Evolutionary conservation across 2,888 invertebrate species (phyloP).

Genomic region (Poecilobothrus nobilitatus): DNA sequence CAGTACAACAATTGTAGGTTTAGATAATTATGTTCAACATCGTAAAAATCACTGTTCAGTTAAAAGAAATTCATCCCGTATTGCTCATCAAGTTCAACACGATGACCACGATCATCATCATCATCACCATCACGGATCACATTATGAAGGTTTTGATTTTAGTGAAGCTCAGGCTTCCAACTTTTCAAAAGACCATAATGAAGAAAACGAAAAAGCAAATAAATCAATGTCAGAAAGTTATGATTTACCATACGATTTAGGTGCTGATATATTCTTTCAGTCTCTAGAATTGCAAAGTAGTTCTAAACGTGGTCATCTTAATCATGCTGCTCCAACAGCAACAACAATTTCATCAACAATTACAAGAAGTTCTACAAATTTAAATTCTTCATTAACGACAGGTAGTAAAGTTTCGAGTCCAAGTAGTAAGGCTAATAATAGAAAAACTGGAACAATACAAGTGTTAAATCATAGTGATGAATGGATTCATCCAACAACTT

Average conservation of each 20-base stretch:
- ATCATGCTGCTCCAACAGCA: conserved; percentile 19
- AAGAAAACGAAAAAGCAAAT: conserved; percentile 33
- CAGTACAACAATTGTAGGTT: conserved; percentile 68
- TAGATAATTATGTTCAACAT: conserved; percentile 80
- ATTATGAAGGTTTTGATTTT: conserved; percentile 34
- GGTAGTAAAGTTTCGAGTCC: conserved; percentile 33
- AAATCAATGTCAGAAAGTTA: conserved; percentile 39
- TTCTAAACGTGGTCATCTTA: conserved; percentile 41
- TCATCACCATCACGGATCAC: conserved; percentile 36
- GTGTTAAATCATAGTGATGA: conserved; percentile 38
- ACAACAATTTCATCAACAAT: conserved; percentile 37
- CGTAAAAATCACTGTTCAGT: conserved; percentile 60
- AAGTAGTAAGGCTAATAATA: not conserved
- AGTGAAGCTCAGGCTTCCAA: conserved; percentile 29
- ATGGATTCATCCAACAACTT: conserved; percentile 29
- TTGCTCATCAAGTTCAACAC: conserved; percentile 15
- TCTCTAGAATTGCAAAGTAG: conserved; percentile 72
- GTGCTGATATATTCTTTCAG: conserved; percentile 80
- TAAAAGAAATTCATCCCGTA: conserved; percentile 24
- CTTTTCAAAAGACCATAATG: conserved; percentile 27
- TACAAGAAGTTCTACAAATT: conserved; percentile 40
- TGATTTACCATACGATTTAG: conserved; percentile 52
- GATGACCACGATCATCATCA: conserved; percentile 30
- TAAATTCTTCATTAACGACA: conserved; percentile 28
- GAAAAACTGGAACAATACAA: conserved; percentile 25